phyloP scores from a whole-genome alignment of 2,113 vertebrate genomes.

The Desmodus rotundus region DNA sequence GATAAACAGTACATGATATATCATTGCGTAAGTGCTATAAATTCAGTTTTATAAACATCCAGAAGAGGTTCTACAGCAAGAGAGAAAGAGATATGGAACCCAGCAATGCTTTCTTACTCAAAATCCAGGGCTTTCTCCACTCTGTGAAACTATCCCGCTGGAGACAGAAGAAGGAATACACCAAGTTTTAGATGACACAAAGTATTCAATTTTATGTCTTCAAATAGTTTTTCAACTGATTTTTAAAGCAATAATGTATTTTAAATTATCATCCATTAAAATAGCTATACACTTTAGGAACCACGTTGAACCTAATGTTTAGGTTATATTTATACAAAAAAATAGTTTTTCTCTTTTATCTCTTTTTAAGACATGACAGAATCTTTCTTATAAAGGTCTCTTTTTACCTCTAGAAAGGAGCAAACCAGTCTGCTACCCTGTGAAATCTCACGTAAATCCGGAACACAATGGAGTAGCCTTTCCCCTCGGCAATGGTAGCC shows the following conservation, averaged over 20 bases:
- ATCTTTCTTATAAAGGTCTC: neutral
- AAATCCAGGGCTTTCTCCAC: neutral
- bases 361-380: neutral
- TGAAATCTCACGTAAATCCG: slow-evolving; percentile 50
- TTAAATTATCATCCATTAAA: neutral
- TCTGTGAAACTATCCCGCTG: neutral
- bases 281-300: neutral
- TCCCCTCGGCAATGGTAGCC: neutral
- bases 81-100: neutral
- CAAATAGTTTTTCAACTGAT: neutral
- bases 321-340: neutral
- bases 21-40: neutral
- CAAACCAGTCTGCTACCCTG: neutral
- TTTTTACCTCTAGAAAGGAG: slow-evolving; percentile 27
- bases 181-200: neutral
- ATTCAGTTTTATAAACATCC: neutral
- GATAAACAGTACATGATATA: neutral
- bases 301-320: neutral
- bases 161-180: neutral
- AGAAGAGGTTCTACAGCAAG: neutral
- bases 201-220: neutral
- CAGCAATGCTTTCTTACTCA: neutral
- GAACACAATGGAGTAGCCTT: neutral
- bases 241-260: neutral
- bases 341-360: neutral